These are phyloP conservation scores for Chlorodrepanis virens DNA, from an alignment of 2,113 vertebrate genomes.

Conservation along the genomic window DNA sequence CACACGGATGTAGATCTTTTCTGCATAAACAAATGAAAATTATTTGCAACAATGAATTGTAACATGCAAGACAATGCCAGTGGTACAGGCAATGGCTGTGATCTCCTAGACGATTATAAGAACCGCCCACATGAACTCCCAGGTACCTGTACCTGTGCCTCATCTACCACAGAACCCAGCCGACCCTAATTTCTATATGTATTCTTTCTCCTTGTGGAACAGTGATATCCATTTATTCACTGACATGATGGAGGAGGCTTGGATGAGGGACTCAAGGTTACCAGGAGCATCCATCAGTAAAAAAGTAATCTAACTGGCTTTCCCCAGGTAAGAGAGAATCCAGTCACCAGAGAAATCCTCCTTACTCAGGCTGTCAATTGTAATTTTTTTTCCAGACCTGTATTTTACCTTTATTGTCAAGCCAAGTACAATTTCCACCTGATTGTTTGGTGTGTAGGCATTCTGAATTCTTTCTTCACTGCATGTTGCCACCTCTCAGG, in stretches of 20 bases:
- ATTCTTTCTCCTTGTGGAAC: background rate
- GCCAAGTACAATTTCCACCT: background rate
- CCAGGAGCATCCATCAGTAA: background rate
- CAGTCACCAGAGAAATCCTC: background rate
- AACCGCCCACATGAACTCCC: background rate
- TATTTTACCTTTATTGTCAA: background rate
- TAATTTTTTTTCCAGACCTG: background rate
- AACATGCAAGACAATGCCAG: background rate
- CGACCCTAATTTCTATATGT: background rate
- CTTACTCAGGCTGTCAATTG: background rate
- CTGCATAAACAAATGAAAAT: constrained; percentile 65
- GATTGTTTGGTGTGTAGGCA: background rate
- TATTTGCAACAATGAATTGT: background rate
- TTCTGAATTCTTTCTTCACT: background rate
- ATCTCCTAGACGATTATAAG: background rate
- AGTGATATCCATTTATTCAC: background rate
- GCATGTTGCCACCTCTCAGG: background rate
- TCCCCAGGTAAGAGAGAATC: background rate
- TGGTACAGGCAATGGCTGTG: background rate
- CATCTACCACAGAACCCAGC: background rate
- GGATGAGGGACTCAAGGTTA: background rate
- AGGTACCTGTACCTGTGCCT: background rate
- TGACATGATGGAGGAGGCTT: background rate
- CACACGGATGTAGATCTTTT: constrained; percentile 84
- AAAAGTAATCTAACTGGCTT: background rate